Conservation (phyloP, 2,888 invertebrate genomes). For the Ametastegia equiseti region DNA sequence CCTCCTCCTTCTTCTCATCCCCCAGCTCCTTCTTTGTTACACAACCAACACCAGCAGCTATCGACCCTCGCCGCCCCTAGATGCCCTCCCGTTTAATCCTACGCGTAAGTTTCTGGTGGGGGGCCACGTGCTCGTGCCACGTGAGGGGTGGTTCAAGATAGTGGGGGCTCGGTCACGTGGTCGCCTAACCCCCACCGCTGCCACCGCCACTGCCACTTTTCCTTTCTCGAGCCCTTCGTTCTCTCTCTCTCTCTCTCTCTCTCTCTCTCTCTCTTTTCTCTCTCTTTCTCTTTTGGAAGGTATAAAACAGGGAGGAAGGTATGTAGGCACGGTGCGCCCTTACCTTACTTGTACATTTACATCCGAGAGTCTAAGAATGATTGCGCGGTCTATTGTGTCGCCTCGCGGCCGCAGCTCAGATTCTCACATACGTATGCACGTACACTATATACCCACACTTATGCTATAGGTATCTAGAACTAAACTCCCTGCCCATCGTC, state of each 20-base stretch:
- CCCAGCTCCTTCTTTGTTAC: constrained; percentile 59
- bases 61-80: constrained; percentile 56
- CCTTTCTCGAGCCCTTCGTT: constrained; percentile 49
- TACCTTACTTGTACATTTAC: too few species aligned
- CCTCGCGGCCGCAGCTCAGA: too few species aligned
- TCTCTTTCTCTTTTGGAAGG: neutral
- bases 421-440: too few species aligned
- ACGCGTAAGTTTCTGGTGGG: constrained; percentile 40
- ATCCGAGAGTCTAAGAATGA: too few species aligned
- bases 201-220: neutral
- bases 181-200: neutral
- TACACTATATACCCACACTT: too few species aligned
- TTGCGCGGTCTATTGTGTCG: too few species aligned
- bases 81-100: constrained; percentile 43
- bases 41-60: constrained; percentile 63
- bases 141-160: constrained; percentile 31
- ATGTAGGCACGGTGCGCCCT: too few species aligned
- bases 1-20: constrained; percentile 56
- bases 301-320: too few species aligned
- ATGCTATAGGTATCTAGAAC: too few species aligned
- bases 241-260: constrained; percentile 32
- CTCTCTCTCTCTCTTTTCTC: constrained; percentile 18
- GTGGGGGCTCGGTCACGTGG: constrained; percentile 10
- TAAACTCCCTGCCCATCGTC: too few species aligned
- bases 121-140: constrained; percentile 52